phyloP scores from a whole-genome alignment of 2,113 vertebrate species.

The Burhinus bistriatus region DNA sequence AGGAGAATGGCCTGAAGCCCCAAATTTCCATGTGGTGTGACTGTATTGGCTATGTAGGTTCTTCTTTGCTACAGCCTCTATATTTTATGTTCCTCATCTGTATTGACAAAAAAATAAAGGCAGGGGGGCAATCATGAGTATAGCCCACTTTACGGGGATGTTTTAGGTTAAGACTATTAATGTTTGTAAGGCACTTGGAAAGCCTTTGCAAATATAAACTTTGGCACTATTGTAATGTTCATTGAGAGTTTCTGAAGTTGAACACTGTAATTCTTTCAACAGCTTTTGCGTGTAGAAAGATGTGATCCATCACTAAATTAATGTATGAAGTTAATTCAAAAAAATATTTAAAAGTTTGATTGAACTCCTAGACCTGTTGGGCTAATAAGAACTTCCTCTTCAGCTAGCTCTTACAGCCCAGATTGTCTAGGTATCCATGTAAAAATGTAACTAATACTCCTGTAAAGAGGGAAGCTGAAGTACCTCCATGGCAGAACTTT shows the following conservation, averaged over 20 bases:
- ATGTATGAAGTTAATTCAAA: not conserved
- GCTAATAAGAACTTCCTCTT: not conserved
- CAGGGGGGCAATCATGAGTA: rapidly evolving
- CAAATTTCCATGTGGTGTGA: not conserved
- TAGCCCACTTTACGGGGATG: not conserved
- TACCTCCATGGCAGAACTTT: not conserved
- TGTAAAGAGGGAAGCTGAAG: not conserved
- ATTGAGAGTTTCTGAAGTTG: not conserved
- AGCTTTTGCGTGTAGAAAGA: not conserved
- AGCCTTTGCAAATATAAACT: not conserved
- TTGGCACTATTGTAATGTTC: not conserved
- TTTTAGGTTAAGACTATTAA: not conserved
- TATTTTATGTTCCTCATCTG: not conserved
- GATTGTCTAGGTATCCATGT: not conserved
- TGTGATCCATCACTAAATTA: not conserved
- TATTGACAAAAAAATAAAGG: not conserved
- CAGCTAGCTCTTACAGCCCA: not conserved
- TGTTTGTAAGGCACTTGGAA: not conserved
- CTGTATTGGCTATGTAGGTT: not conserved
- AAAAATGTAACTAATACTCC: not conserved
- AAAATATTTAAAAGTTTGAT: not conserved
- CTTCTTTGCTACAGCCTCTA: not conserved
- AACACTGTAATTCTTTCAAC: not conserved
- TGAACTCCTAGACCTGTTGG: not conserved
- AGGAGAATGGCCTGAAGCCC: not conserved